These are phyloP conservation scores for Cheilosia pagana DNA, from an alignment of 2,888 invertebrate genomes.

Conservation along the genomic window DNA sequence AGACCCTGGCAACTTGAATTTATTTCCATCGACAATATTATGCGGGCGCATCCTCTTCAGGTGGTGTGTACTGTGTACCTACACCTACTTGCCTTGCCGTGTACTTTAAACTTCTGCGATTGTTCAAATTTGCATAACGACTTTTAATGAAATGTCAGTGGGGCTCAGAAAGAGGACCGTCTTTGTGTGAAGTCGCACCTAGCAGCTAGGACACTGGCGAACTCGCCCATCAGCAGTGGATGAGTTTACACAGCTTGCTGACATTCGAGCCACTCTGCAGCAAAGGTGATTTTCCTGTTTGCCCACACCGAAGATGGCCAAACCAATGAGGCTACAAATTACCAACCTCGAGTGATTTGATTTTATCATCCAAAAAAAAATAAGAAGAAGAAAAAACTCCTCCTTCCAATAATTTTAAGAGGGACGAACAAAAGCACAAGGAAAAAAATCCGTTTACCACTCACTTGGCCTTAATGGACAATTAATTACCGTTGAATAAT, in stretches of 20 bases:
- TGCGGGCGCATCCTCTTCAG: conserved; percentile 30
- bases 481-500: conserved; percentile 75
- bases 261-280: conserved; percentile 8
- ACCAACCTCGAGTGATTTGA: conserved; percentile 31
- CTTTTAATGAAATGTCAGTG: conserved; percentile 67
- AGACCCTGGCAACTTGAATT: conserved; percentile 38
- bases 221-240: neutral
- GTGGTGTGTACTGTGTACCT: neutral
- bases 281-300: conserved; percentile 59
- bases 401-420: conserved; percentile 16
- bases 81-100: conserved; percentile 35
- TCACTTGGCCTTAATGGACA: conserved; percentile 70
- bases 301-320: conserved; percentile 59
- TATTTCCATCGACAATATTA: conserved; percentile 44
- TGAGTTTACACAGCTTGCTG: conserved; percentile 55
- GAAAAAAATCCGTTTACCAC: conserved; percentile 22
- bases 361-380: conserved; percentile 19
- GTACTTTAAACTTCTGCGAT: conserved; percentile 51
- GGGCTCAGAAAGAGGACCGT: conserved; percentile 1
- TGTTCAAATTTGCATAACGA: conserved; percentile 69
- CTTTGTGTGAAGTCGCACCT: neutral
- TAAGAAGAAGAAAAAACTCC: neutral
- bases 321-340: conserved; percentile 67
- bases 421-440: conserved; percentile 2
- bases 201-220: neutral